Base-by-base conservation (phyloP, 1,140 invertebrate genomes). In the Pachyrhynchus sulphureomaculatus region DNA sequence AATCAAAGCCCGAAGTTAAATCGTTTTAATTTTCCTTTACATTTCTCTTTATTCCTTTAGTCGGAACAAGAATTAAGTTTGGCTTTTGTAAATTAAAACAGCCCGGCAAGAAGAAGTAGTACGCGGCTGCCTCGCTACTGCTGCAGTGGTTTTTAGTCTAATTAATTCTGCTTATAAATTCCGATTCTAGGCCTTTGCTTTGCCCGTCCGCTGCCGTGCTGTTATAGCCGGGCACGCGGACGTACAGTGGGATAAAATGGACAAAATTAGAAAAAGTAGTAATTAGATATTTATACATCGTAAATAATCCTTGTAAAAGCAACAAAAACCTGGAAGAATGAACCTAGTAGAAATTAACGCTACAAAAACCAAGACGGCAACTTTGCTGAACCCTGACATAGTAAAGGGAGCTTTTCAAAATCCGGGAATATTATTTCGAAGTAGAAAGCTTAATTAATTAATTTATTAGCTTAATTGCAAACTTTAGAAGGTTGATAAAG, bases 111-210 rank as follows among this genome's bases (percentile, higher is more conserved):
- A 69, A 67, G 68, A 56, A 68, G 72, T 69, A 68, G 68, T 66
- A 66, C 61, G 66, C 48, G 62, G 57, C 68, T 66, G 52, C 60
- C 42, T 42, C 47, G 60, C 29, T 52, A 26, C 67, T 64, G 73
- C 73, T 72, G 75, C 74, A 74, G 75, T 74, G 75, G 75, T 76
- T 78, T 78, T 77, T 77, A 77, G 67, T 77, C 76, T 78, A 78
- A 78, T 78, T 78, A 78, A 78, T 78, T 78, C 76, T 75, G 73
- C 76, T 78, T 78, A 78, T 78, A 78, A 78, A 78, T 78, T 78
- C 76, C 75, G 74, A 78, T 76, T 78, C 71, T 57, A 56, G 57
- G 62, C 56, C 56, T 37, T 52, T 60, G 44, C 47, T 44, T 41
- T 44, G 21, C 58, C 33, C 32, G 12, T 49, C 52, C 23, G 9